These are phyloP conservation scores for Caenorhabditis afra DNA, from an alignment of 2,888 invertebrate genomes.

Conservation along the genomic window DNA sequence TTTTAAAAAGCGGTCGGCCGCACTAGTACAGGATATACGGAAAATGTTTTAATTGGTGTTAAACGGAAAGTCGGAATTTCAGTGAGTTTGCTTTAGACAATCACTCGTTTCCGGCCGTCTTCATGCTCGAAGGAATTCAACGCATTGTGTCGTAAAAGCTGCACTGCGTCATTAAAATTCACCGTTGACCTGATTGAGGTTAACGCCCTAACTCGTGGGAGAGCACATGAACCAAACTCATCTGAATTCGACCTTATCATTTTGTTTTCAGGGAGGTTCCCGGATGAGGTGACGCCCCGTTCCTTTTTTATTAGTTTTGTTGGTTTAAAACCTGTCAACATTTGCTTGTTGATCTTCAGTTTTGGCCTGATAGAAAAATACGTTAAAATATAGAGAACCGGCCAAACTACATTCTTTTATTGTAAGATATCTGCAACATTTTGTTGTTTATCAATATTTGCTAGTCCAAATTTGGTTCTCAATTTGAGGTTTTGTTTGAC, in stretches of 20 bases:
- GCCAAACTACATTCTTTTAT: too few relatives aligned
- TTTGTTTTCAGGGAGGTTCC: slow-evolving; percentile 46
- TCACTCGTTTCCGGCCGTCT: too few relatives aligned
- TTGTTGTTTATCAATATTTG: too few relatives aligned
- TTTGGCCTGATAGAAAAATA: slow-evolving; percentile 6
- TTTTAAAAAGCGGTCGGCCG: too few relatives aligned
- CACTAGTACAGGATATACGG: too few relatives aligned
- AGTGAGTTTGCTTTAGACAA: too few relatives aligned
- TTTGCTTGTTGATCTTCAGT: slow-evolving; percentile 23
- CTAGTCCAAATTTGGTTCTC: too few relatives aligned
- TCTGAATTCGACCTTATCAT: slow-evolving; percentile 25
- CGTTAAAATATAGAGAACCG: too few relatives aligned
- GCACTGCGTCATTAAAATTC: slow-evolving; percentile 16
- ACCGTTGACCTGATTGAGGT: slow-evolving; percentile 14
- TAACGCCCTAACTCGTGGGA: slow-evolving; percentile 17
- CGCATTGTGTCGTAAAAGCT: slow-evolving; percentile 25
- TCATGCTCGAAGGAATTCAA: slow-evolving; percentile 5
- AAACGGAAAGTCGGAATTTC: too few relatives aligned
- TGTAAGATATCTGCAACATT: too few relatives aligned
- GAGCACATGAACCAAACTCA: slow-evolving; percentile 9
- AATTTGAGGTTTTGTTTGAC: not conserved
- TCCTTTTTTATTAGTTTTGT: slow-evolving; percentile 27
- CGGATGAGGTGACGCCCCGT: slow-evolving; percentile 42
- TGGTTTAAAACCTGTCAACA: slow-evolving; percentile 26
- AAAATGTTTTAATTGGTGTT: too few relatives aligned